Evolutionary conservation across 1,140 invertebrate species (phyloP).

Genomic region (Papilio dardanus): DNA sequence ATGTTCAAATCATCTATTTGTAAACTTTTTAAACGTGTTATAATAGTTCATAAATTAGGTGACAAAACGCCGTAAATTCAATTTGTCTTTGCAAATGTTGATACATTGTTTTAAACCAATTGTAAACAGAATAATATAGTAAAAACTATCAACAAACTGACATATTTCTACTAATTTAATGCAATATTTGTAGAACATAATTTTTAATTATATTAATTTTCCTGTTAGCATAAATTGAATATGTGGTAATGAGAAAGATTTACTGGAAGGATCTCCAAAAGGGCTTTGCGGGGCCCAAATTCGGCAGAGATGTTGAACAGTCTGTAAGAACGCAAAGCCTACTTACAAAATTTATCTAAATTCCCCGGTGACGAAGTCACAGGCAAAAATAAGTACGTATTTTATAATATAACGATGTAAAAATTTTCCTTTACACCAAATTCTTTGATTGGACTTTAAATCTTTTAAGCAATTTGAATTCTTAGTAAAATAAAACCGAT

Average conservation of each 20-base stretch:
- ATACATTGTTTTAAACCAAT: background rate
- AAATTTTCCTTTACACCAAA: too few species aligned
- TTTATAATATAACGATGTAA: too few species aligned
- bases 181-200: background rate
- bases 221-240: too few species aligned
- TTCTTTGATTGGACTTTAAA: too few species aligned
- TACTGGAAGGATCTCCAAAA: too few species aligned
- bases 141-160: background rate
- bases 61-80: background rate
- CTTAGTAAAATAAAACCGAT: background rate
- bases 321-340: too few species aligned
- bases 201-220: background rate
- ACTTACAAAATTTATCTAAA: too few species aligned
- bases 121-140: background rate
- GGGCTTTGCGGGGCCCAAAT: too few species aligned
- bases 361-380: too few species aligned
- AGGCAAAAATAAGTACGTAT: too few species aligned
- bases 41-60: background rate
- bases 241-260: too few species aligned
- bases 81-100: background rate
- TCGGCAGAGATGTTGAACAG: too few species aligned
- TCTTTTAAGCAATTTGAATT: background rate
- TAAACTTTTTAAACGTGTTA: background rate
- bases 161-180: background rate
- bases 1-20: background rate